Conservation (phyloP, 2,797 vertebrate genomes). For the Urophycis tenuis region DNA sequence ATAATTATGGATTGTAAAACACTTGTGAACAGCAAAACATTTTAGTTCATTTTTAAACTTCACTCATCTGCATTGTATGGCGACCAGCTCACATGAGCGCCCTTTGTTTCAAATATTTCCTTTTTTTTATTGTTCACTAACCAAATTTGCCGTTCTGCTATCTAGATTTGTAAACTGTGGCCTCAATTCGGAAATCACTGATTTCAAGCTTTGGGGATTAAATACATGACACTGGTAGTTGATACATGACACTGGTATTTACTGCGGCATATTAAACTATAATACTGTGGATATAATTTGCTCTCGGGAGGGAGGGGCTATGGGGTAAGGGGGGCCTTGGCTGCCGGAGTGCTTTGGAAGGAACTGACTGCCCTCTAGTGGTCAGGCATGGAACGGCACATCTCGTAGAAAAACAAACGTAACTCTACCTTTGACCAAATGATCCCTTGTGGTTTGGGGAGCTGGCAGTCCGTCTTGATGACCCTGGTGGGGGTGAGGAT, state of each 20-base stretch:
- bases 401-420: not conserved
- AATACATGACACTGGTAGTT: not conserved
- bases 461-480: conserved; percentile 76
- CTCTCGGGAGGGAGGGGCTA: not conserved
- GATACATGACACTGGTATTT: not conserved
- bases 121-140: not conserved
- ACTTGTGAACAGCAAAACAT: no score
- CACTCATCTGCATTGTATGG: not conserved
- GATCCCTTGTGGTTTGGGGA: conserved; percentile 80
- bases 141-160: not conserved
- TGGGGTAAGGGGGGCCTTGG: not conserved
- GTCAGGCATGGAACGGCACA: not conserved
- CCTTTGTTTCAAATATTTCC: not conserved
- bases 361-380: not conserved
- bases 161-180: not conserved
- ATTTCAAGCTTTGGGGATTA: not conserved
- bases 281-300: not conserved
- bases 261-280: not conserved
- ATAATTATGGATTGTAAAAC: no score
- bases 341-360: not conserved
- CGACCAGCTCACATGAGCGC: not conserved
- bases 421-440: conserved; percentile 83
- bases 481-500: conserved; percentile 88
- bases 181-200: not conserved
- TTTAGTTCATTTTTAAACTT: not conserved